Conservation (phyloP, 2,113 vertebrate species). For the Collichthys lucidus region DNA sequence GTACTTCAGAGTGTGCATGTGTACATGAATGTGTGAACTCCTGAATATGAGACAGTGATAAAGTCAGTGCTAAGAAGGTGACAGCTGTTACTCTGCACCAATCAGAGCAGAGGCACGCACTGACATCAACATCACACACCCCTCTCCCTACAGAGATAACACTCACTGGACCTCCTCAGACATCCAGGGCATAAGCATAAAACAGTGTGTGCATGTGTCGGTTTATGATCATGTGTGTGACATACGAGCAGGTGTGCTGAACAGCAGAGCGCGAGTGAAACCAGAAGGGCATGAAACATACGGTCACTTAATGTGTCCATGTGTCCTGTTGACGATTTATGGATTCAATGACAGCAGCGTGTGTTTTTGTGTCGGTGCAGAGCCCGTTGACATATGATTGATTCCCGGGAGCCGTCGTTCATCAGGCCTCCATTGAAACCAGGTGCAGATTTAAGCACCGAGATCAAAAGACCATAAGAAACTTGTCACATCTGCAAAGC, state of each 20-base stretch:
- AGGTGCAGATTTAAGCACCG: neutral
- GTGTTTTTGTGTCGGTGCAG: constrained; percentile 19
- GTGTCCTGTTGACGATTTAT: constrained; percentile 55
- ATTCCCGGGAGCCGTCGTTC: constrained; percentile 28
- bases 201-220: constrained; percentile 19
- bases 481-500: constrained; percentile 2
- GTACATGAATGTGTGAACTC: neutral
- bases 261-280: constrained; percentile 46
- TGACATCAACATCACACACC: constrained; percentile 28
- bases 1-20: neutral
- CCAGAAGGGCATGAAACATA: constrained; percentile 63
- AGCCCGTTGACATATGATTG: constrained; percentile 27
- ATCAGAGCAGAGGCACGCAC: constrained; percentile 58
- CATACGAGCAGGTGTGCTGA: constrained; percentile 66
- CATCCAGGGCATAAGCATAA: constrained; percentile 49
- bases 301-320: constrained; percentile 50
- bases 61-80: constrained; percentile 25
- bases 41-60: constrained; percentile 3
- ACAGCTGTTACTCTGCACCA: constrained; percentile 56
- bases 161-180: constrained; percentile 32
- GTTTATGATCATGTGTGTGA: constrained; percentile 38
- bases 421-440: constrained; percentile 14
- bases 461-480: constrained; percentile 14
- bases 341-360: constrained; percentile 31
- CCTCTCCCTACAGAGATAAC: neutral